Percentiles rank a stretch among this genome's conserved stretches.
Conservation (phyloP, 2,113 vertebrate species). For the Tachuris rubrigastra region DNA sequence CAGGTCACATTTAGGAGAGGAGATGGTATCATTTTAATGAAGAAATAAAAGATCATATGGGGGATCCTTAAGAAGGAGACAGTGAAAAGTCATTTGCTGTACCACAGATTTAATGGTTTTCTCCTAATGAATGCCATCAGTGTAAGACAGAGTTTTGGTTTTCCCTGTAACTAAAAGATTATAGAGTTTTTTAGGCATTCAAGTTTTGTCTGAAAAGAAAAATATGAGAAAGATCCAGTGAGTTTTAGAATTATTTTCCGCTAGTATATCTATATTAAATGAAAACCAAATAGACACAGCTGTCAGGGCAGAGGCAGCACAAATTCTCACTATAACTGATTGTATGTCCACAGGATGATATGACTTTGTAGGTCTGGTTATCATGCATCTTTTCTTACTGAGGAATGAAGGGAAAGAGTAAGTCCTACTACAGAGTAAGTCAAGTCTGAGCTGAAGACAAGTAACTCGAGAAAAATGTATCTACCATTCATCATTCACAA, state of each 20-base stretch:
- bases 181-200: neutral
- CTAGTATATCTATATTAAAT: neutral
- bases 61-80: neutral
- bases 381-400: neutral
- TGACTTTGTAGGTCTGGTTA: neutral
- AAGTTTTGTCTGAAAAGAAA: neutral
- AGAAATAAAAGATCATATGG: neutral
- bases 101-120: neutral
- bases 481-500: neutral
- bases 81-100: neutral
- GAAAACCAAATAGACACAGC: neutral
- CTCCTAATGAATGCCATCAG: neutral
- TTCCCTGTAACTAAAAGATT: neutral
- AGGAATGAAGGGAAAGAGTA: neutral
- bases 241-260: neutral
- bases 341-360: neutral
- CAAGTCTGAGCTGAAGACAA: neutral
- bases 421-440: neutral
- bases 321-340: neutral
- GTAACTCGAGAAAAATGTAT: neutral
- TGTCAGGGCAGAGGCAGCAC: neutral
- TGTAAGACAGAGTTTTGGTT: neutral
- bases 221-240: neutral
- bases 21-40: slow-evolving; percentile 52
- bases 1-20: neutral